phyloP scores from a whole-genome alignment of 2,888 invertebrate species.

The Trissolcus japonicus region DNA sequence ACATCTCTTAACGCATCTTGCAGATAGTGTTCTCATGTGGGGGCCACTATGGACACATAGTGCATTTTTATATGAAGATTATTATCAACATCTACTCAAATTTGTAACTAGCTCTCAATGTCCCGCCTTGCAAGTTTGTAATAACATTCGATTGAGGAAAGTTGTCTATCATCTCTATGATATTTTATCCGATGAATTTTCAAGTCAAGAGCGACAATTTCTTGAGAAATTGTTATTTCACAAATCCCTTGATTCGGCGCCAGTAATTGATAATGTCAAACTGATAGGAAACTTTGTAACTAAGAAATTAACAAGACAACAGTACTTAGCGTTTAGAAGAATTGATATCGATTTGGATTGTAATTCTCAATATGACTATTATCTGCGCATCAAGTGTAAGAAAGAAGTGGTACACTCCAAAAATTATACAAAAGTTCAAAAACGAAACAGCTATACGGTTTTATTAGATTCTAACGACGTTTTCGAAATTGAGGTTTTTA shows the following conservation, averaged over 20 bases:
- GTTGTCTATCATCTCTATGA: conserved; percentile 13
- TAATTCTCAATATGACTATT: neutral
- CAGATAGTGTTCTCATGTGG: conserved; percentile 10
- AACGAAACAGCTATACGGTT: conserved; percentile 26
- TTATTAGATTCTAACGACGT: conserved; percentile 5
- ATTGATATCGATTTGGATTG: neutral
- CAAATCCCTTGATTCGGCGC: neutral
- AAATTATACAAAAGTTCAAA: conserved; percentile 13
- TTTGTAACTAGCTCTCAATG: conserved; percentile 44
- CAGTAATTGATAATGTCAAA: neutral
- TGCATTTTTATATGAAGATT: conserved; percentile 49
- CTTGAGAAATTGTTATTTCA: conserved; percentile 4
- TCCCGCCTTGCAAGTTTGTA: conserved; percentile 38
- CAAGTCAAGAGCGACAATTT: conserved; percentile 11
- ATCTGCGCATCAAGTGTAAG: neutral
- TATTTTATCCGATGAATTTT: conserved; percentile 5
- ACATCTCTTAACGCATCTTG: conserved; percentile 17
- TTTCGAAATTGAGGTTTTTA: conserved; percentile 6
- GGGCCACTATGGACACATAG: conserved; percentile 40
- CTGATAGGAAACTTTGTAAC: neutral
- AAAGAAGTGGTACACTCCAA: neutral
- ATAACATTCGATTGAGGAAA: conserved; percentile 10
- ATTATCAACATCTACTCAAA: conserved; percentile 18
- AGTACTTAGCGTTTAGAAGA: neutral
- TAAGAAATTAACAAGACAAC: conserved; percentile 2